Evolutionary conservation across 1,140 invertebrate species (phyloP).

Genomic region (Archegozetes longisetosus): DNA sequence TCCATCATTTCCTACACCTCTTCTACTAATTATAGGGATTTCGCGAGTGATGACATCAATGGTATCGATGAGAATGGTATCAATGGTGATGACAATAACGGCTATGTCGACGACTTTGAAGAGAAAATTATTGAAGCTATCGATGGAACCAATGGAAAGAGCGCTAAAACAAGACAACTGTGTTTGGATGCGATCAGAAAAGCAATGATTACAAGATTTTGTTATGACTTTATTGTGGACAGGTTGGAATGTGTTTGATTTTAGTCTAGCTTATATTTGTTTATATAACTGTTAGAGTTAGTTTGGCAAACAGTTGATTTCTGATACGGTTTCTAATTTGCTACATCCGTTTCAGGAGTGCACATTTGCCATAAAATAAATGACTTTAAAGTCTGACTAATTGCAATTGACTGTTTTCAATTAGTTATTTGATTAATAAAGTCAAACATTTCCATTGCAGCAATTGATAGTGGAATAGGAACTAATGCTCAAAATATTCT

Average conservation of each 20-base stretch:
- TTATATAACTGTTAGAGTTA: neutral
- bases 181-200: constrained; percentile 53
- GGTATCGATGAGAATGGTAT: neutral
- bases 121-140: constrained; percentile 70
- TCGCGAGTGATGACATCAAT: neutral
- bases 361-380: too few species aligned
- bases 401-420: too few species aligned
- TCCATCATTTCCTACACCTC: neutral
- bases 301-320: too few species aligned
- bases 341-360: too few species aligned
- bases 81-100: neutral
- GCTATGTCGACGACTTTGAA: constrained; percentile 53
- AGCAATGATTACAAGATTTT: constrained; percentile 58
- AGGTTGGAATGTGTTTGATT: constrained; percentile 24
- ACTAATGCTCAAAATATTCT: too few species aligned
- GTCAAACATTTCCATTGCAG: too few species aligned
- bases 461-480: too few species aligned
- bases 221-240: constrained; percentile 54
- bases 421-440: too few species aligned
- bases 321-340: too few species aligned
- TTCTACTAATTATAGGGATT: neutral
- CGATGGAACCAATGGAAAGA: constrained; percentile 67
- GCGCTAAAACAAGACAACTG: constrained; percentile 54
- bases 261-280: neutral
- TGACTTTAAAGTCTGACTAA: too few species aligned